A percentile compares a stretch with the other conserved stretches of the same genome.
Conservation (phyloP, 2,797 vertebrate genomes). For the Chelon auratus region DNA sequence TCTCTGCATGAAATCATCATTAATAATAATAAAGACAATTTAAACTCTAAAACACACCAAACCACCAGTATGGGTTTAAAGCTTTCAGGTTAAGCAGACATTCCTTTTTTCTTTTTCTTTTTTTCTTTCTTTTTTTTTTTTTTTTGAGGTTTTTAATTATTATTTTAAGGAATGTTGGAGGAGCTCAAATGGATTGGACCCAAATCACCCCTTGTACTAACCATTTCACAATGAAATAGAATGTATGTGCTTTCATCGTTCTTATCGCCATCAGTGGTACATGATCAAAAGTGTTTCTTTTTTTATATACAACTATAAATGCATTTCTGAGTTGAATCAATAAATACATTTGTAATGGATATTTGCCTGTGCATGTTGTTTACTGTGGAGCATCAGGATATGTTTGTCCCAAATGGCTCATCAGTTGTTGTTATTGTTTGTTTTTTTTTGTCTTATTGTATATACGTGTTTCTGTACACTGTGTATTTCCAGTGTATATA, state of each 20-base stretch:
- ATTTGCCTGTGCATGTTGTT: slow-evolving; percentile 43
- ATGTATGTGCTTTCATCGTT: slow-evolving; percentile 62
- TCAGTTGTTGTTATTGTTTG: not conserved
- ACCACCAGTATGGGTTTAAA: slow-evolving; percentile 36
- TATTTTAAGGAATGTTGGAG: slow-evolving; percentile 55
- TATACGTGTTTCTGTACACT: slow-evolving; percentile 47
- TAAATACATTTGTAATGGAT: slow-evolving; percentile 77
- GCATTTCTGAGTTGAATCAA: slow-evolving; percentile 73
- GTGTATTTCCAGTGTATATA: slow-evolving; percentile 30
- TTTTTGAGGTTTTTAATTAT: not conserved
- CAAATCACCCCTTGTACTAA: slow-evolving; percentile 35
- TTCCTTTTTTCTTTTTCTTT: not conserved
- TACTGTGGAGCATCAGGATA: slow-evolving; percentile 27
- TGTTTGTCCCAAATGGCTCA: slow-evolving; percentile 1
- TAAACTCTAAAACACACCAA: slow-evolving; percentile 26
- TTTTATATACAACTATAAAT: slow-evolving; percentile 65
- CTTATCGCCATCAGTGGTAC: slow-evolving; percentile 35
- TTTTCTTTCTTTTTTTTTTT: too few relatives aligned
- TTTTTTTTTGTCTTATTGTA: slow-evolving; percentile 37
- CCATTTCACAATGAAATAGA: slow-evolving; percentile 54
- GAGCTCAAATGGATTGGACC: slow-evolving; percentile 45
- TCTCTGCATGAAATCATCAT: too few relatives aligned
- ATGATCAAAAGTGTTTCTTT: slow-evolving; percentile 60
- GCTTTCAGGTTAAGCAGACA: slow-evolving; percentile 40
- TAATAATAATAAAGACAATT: too few relatives aligned